Base-by-base conservation (phyloP, 2,888 invertebrate genomes). In the Agrochola macilenta region DNA sequence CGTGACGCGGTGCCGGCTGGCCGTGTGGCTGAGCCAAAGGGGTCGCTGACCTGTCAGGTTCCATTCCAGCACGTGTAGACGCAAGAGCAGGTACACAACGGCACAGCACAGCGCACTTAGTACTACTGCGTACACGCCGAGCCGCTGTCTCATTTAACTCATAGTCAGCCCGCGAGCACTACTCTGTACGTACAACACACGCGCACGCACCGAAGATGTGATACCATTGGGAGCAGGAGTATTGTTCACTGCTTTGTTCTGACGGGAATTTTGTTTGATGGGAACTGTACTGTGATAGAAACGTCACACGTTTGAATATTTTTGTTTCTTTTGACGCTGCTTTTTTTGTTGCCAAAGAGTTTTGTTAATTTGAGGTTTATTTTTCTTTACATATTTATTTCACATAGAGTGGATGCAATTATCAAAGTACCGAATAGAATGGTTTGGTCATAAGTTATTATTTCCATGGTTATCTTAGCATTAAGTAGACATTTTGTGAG, bases 41-140 rank as follows among this genome's bases (percentile, higher is more conserved):
- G 43, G 43, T 26, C 30, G 63, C 76, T 63, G 74, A 86, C 87
- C 87, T 76, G 83, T 72, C 69, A 30, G 72, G 60, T 46, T 81
- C 84, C 88, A 88, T 80, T 69, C 81, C 79, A 86, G 74, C 63
- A 84, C 69, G 43, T 75, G 83, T 35, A 83, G 75, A 26, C 80
- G 79, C 75, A 88, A 52, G 69, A 90, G 82, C 75, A 90, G 69
- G 54, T 82, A 68, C 69, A 88, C 61, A 43, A 82, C 69, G 52
- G 83, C 83, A 46, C 81, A 80, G 79, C 85, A 83, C 76, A 86
- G 73, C 78, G 86, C 76, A 35, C 80, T 75, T 52, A 89, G 17
- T 14, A 81, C 65, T 43, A 78, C 78, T 26, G 78, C 78, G 73
- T 74, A 79, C 17, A 81, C 63, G 71, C 76, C 77, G 72, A 76